Evolutionary conservation across 2,113 vertebrate species (phyloP).

Genomic region (Proteles cristata): DNA sequence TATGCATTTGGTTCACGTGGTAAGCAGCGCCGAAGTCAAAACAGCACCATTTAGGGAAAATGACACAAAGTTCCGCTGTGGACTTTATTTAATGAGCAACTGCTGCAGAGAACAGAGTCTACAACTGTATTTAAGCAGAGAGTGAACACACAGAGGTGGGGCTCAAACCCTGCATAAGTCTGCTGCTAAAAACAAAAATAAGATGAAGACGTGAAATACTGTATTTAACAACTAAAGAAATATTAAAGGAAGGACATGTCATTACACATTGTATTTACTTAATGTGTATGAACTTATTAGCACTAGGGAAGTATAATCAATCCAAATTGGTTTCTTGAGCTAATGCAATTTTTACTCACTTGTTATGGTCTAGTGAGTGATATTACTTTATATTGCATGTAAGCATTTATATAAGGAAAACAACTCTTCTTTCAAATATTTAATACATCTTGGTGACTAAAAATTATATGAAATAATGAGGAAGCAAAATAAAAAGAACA

Average conservation of each 20-base stretch:
- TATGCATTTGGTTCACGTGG: neutral
- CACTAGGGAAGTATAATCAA: neutral
- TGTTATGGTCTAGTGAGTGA: neutral
- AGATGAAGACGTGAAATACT: neutral
- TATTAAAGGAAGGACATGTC: neutral
- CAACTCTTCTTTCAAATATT: neutral
- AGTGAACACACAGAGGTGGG: neutral
- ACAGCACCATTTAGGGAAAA: neutral
- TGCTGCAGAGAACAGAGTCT: neutral
- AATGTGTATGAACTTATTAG: neutral
- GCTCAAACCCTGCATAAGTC: neutral
- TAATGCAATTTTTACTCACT: constrained; percentile 16
- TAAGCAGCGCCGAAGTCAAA: neutral
- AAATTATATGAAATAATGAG: neutral
- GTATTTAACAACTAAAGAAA: neutral
- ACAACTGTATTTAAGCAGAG: neutral
- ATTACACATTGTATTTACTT: neutral
- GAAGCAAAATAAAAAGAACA: neutral
- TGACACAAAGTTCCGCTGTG: neutral
- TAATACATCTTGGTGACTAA: neutral
- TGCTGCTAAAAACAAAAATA: neutral
- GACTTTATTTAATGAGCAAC: neutral
- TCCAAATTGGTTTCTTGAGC: neutral
- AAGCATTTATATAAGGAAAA: neutral
- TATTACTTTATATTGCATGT: neutral